These are phyloP conservation scores for Thermophis baileyi DNA, from an alignment of 2,113 vertebrate genomes.

Conservation along the genomic window DNA sequence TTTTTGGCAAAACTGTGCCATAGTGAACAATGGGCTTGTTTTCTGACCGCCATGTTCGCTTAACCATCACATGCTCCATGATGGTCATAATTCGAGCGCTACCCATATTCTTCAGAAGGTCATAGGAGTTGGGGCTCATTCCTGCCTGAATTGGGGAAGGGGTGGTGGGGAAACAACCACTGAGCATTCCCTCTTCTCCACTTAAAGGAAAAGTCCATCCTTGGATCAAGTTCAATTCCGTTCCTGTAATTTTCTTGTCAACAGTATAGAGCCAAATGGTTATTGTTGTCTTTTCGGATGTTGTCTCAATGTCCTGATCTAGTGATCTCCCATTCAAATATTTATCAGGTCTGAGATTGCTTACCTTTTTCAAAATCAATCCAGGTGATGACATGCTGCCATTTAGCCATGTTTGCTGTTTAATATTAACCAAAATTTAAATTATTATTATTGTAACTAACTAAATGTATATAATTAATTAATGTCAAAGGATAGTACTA, in stretches of 20 bases:
- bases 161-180: not conserved
- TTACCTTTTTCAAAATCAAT: not conserved
- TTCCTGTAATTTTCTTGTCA: not conserved
- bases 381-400: no score
- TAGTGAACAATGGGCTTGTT: no score
- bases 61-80: no score
- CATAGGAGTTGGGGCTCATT: not conserved
- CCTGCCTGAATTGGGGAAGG: not conserved
- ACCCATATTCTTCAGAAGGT: not conserved
- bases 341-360: not conserved
- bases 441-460: no score
- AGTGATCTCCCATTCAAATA: not conserved
- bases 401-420: no score
- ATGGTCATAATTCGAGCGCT: no score
- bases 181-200: not conserved
- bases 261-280: not conserved
- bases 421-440: no score
- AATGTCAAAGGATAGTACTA: no score
- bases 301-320: not conserved
- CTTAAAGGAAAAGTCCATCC: not conserved
- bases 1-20: no score
- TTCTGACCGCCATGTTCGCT: no score
- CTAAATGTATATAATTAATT: no score
- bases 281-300: not conserved
- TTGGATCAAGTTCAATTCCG: not conserved